These are phyloP conservation scores for Melipona beecheii DNA, from an alignment of 2,888 invertebrate species.

Conservation along the genomic window DNA sequence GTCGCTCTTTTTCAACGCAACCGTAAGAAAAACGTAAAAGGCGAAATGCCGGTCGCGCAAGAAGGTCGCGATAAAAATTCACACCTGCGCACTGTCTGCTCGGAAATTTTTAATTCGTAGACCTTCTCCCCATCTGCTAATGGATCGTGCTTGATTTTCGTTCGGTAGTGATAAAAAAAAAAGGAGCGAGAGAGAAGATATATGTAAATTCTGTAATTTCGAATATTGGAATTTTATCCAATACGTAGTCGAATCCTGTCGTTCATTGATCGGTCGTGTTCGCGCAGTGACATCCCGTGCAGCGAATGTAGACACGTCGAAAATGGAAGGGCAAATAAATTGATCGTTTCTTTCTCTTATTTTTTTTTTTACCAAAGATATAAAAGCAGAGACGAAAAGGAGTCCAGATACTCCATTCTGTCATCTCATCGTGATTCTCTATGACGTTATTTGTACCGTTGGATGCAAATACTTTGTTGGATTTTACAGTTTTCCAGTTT, in stretches of 20 bases:
- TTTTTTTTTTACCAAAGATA: too few species aligned
- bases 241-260: not conserved
- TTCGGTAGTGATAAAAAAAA: not conserved
- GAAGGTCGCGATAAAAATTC: not conserved
- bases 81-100: not conserved
- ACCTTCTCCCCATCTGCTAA: not conserved
- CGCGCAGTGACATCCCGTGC: not conserved
- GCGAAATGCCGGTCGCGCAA: not conserved
- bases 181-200: not conserved
- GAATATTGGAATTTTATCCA: not conserved
- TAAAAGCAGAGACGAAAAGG: not conserved
- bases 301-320: not conserved
- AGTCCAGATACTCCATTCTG: too few species aligned
- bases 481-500: too few species aligned
- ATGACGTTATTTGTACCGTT: too few species aligned
- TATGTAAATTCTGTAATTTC: not conserved
- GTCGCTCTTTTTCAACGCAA: not conserved
- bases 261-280: constrained; percentile 7
- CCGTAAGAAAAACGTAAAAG: not conserved
- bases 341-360: not conserved
- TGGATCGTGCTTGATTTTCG: not conserved
- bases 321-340: constrained; percentile 38
- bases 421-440: too few species aligned
- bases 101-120: not conserved
- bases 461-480: too few species aligned